These are phyloP conservation scores for Reticulitermes speratus DNA, from an alignment of 1,140 invertebrate genomes.

Conservation along the genomic window DNA sequence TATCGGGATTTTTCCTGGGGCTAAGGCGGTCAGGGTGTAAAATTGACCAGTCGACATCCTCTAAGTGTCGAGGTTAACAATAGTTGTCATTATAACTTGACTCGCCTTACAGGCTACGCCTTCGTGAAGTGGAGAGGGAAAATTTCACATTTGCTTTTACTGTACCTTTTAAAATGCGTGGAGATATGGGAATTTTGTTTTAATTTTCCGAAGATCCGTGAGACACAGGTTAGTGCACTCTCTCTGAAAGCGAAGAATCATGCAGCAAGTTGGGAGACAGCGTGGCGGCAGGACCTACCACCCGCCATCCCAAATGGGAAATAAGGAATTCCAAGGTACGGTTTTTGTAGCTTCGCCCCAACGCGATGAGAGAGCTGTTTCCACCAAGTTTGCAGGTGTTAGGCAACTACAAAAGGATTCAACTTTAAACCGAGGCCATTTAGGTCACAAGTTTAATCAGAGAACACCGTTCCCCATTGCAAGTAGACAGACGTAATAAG, in stretches of 20 bases:
- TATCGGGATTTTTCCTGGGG: too few relatives aligned
- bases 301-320: not conserved
- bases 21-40: too few relatives aligned
- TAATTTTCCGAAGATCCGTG: too few relatives aligned
- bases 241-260: not conserved
- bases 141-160: too few relatives aligned
- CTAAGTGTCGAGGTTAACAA: too few relatives aligned
- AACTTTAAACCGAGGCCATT: not conserved
- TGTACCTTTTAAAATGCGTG: too few relatives aligned
- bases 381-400: not conserved
- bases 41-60: too few relatives aligned
- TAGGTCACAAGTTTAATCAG: constrained; percentile 11
- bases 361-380: not conserved
- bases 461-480: not conserved
- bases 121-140: too few relatives aligned
- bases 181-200: too few relatives aligned
- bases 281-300: not conserved
- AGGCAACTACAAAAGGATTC: not conserved
- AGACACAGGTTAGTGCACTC: not conserved
- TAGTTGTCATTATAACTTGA: too few relatives aligned
- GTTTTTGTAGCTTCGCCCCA: not conserved
- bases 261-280: not conserved
- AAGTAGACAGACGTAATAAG: not conserved
- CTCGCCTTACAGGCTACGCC: too few relatives aligned
- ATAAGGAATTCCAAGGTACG: not conserved